phyloP scores from a whole-genome alignment of 2,113 vertebrate genomes.

The Merops nubicus region DNA sequence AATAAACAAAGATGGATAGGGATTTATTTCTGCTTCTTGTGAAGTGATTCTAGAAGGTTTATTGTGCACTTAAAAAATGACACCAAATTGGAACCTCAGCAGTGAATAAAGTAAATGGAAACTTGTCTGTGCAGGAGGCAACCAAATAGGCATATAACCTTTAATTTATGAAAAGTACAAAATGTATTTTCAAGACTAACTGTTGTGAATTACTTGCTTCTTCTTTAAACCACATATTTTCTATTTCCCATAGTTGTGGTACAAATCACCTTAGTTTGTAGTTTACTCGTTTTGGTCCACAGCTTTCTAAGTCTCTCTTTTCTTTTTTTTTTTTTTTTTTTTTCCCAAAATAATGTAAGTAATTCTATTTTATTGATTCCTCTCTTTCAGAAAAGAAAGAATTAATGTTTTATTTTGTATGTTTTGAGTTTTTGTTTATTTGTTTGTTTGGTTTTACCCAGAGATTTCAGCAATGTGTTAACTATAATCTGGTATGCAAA shows the following conservation, averaged over 20 bases:
- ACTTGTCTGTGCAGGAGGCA: background rate
- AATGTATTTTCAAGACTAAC: background rate
- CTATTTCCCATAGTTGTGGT: background rate
- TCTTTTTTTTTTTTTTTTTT: background rate
- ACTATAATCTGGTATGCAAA: background rate
- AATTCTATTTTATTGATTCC: background rate
- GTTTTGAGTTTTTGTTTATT: background rate
- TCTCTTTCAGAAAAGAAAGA: background rate
- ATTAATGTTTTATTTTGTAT: background rate
- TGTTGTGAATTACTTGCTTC: background rate
- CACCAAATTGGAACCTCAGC: fast-evolving
- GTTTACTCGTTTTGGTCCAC: background rate
- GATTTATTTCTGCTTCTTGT: background rate
- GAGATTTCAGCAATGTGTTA: background rate
- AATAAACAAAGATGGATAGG: background rate
- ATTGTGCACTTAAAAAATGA: background rate
- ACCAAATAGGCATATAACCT: background rate
- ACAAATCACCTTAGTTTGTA: background rate
- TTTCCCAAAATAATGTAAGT: background rate
- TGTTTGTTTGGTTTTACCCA: fast-evolving
- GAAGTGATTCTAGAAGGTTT: background rate
- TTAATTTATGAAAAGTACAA: background rate
- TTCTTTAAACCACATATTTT: background rate
- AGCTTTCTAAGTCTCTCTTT: background rate
- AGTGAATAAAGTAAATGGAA: background rate